Conservation (phyloP, 2,113 vertebrate genomes). For the Plotosus lineatus region DNA sequence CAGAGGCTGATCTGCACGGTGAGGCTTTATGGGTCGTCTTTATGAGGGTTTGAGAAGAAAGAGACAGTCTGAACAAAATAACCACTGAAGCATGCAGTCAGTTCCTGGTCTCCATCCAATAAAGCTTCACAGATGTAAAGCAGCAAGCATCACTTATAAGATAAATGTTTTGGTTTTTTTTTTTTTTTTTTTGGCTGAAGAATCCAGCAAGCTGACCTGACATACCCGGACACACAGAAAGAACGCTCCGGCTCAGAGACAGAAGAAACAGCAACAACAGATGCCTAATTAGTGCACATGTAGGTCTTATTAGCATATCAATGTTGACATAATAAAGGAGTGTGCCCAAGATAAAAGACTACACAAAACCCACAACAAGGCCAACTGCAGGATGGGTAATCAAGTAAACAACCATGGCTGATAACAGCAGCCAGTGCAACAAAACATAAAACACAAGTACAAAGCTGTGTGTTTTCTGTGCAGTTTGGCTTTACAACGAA, state of each 20-base stretch:
- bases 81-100: background rate
- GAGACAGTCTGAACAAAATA: background rate
- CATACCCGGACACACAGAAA: background rate
- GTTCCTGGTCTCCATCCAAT: background rate
- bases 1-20: background rate
- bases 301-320: constrained; percentile 43
- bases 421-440: constrained; percentile 5
- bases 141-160: no score
- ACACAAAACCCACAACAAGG: constrained; percentile 16
- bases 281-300: background rate
- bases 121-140: background rate
- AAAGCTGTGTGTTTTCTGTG: background rate
- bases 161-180: background rate
- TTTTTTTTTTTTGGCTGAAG: background rate
- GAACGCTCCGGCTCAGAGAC: background rate
- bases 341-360: constrained; percentile 8
- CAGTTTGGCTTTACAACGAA: background rate
- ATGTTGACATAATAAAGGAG: constrained; percentile 40
- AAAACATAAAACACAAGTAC: constrained; percentile 23
- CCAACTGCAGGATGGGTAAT: background rate
- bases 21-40: no score
- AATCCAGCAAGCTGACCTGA: background rate
- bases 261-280: background rate
- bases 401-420: background rate
- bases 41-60: background rate